phyloP scores from a whole-genome alignment of 2,888 invertebrate species.

The Pyrrhosoma nymphula region DNA sequence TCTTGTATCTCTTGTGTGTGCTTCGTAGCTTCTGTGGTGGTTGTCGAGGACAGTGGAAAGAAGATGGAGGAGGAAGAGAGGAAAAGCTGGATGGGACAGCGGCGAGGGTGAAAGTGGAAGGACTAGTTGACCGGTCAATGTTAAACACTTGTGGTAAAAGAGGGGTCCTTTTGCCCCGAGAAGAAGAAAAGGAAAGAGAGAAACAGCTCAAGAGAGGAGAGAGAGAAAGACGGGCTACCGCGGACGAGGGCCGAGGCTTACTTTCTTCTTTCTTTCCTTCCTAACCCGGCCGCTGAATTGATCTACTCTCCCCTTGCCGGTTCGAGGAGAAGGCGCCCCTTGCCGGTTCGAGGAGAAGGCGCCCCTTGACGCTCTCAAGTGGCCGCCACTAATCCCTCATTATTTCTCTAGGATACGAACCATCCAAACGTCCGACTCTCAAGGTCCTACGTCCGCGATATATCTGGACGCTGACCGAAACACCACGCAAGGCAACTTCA shows the following conservation, averaged over 20 bases:
- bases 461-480: not conserved
- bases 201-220: not conserved
- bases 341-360: not conserved
- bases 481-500: not conserved
- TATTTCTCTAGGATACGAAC: not conserved
- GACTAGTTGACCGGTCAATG: not conserved
- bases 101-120: not conserved
- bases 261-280: not conserved
- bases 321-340: not conserved
- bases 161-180: not conserved
- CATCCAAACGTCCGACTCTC: not conserved
- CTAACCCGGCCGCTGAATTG: not conserved
- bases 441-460: not conserved
- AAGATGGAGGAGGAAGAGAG: not conserved
- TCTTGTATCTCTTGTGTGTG: constrained; percentile 65
- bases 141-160: not conserved
- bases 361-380: not conserved
- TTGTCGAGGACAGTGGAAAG: constrained; percentile 39
- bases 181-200: not conserved
- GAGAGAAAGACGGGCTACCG: not conserved
- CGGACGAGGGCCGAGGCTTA: not conserved
- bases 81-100: not conserved
- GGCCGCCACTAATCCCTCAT: not conserved
- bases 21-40: constrained; percentile 66
- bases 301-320: not conserved